Conservation (phyloP, 2,888 invertebrate genomes). For the Trissoscelio sp. region DNA sequence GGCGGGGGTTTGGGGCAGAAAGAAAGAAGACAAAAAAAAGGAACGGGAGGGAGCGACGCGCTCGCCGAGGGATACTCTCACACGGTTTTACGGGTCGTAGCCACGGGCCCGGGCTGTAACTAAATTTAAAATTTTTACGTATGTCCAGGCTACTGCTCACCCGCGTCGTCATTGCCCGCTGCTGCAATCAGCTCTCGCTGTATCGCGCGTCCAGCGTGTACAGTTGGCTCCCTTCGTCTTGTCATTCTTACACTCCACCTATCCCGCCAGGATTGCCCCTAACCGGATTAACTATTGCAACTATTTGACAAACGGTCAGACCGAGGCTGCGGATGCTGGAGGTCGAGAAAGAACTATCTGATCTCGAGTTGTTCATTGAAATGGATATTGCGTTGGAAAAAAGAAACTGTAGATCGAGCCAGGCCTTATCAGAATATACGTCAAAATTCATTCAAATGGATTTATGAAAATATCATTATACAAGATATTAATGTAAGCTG, state of each 20-base stretch:
- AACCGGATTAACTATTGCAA: slow-evolving; percentile 81
- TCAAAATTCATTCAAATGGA: too few relatives aligned
- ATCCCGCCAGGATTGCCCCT: slow-evolving; percentile 75
- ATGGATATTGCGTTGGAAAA: slow-evolving; percentile 1
- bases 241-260: slow-evolving; percentile 72
- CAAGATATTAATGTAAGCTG: too few relatives aligned
- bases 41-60: slow-evolving; percentile 62
- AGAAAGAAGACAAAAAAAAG: slow-evolving; percentile 26
- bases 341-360: slow-evolving; percentile 3
- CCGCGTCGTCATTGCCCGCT: slow-evolving; percentile 83
- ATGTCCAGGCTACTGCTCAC: slow-evolving; percentile 84
- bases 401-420: too few relatives aligned
- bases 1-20: slow-evolving; percentile 38
- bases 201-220: slow-evolving; percentile 65
- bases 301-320: slow-evolving; percentile 79
- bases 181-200: slow-evolving; percentile 81
- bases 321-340: slow-evolving; percentile 29
- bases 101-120: slow-evolving; percentile 81
- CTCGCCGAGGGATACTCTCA: slow-evolving; percentile 59
- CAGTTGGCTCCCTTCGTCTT: slow-evolving; percentile 69
- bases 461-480: too few relatives aligned
- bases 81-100: slow-evolving; percentile 70
- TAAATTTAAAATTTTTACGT: slow-evolving; percentile 84
- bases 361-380: slow-evolving; percentile 1
- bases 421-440: too few relatives aligned